Base-by-base conservation (phyloP, 2,113 vertebrate species). In the Columba livia region DNA sequence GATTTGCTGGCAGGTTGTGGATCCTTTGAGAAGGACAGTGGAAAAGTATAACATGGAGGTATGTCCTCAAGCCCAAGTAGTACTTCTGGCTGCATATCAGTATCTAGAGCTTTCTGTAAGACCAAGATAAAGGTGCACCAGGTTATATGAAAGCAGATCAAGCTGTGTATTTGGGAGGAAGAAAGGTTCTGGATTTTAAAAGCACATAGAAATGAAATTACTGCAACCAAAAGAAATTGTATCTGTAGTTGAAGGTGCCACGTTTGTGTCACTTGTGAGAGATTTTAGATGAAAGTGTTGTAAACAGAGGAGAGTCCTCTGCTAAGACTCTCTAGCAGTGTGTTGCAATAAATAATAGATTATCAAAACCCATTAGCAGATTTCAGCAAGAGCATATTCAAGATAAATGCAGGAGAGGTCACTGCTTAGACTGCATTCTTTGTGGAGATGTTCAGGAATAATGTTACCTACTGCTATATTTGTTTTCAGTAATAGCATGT, bases 1-100 rank as follows among this genome's bases (percentile, higher is more conserved):
- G 95, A 99, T 99, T 98, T 99, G 99, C 98, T 99, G 99, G 99
- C 99, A 99, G 98, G 98, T 99, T 66, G 99, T 99, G 95, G 99
- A 99, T 97, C 99, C 99, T 38, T 98, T 99, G 94, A 99, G 98
- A 97, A 99, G 99, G 97, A 99, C 99, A 6, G 99, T 99, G 96
- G 99, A 99, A 97, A 98, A 98, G 92, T 99, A 99, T 98, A 99
- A 98, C 98, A 98, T 99, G 98, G 99, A 99, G 99, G 99, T 99
- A 98, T 96, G 98, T 97, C 90, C 83, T 90, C 60, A 72, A 85
- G 72, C 28, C 82, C 85, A 78, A 92, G 21, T 84, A 78, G 48
- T 82, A 24, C 31, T 84, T 71, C 21, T 6, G 60, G 60, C 78
- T 80, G 15, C 28, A 1, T 88, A 64, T 88, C 34, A 70, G 28